Base-by-base conservation (phyloP, 2,888 invertebrate species). In the Coenonympha glycerion region DNA sequence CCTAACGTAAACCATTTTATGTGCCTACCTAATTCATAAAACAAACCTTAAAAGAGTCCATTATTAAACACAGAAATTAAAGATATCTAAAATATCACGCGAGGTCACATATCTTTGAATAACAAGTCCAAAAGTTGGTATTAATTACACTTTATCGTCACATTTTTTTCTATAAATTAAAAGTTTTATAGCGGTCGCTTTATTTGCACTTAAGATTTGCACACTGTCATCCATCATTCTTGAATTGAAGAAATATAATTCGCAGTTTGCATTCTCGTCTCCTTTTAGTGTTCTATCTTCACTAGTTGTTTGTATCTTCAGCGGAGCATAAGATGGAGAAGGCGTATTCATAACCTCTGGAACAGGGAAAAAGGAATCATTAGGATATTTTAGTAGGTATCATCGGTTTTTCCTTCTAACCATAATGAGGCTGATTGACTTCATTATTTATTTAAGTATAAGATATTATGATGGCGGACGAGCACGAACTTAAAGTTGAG, bases 51-150 rank as follows among this genome's bases (percentile, higher is more conserved):
- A n/a, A n/a, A n/a, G n/a, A n/a, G n/a, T n/a, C n/a, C n/a, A n/a
- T n/a, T n/a, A n/a, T n/a, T n/a, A n/a, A n/a, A n/a, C n/a, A n/a
- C n/a, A n/a, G n/a, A n/a, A n/a, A n/a, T n/a, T n/a, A n/a, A n/a
- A n/a, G n/a, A n/a, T n/a, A n/a, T n/a, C n/a, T n/a, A n/a, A n/a
- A n/a, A n/a, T n/a, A n/a, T n/a, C 55, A 62, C 67, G 76, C 75
- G 73, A 78, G 70, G 73, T 73, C 66, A 73, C 64, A 63, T 22
- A 39, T 50, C 48, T 65, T 57, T 51, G 50, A 59, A 54, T 60
- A 57, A 30, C 60, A 26, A 6, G 64, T 63, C 62, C 69, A 66
- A 66, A 66, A 63, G 67, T n/a, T n/a, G n/a, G n/a, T 66, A 40
- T 45, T 33, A 5, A 40, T 45, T 33, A 5, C 34, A 46, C 13